Evolutionary conservation across 2,888 invertebrate genomes (phyloP), one percentile per base, ranked within the genome.

Genomic region (Amphipoea oculea): DNA sequence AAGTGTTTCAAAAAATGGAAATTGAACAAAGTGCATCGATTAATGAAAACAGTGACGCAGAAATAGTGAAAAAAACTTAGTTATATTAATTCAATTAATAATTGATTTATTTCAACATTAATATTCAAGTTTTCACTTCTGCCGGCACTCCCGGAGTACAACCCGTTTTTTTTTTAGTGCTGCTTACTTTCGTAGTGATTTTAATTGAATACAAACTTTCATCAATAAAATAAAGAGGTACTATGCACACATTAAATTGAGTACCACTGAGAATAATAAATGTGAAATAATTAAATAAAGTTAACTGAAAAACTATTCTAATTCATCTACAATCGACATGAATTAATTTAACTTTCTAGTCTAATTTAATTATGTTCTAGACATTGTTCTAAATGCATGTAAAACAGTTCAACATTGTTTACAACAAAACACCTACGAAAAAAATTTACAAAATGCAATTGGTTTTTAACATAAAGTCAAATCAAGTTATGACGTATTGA

Each of bases 321-420:
- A 71, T 83, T 62, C 9, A 45, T 54, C 51, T 67, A 23, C 42
- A 65, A 70, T 54, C 40, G 67, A 40, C 70, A 65, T 71, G 20
- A 67, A 70, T 83, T 83, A 78, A 66, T 83, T 62, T 40, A 83
- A 70, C 36, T 60, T 78, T 83, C 70, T 20, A 45, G 40, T 45
- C 2, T 42, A 66, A 69, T 63, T 57, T n/a, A 69, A 29, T 82
- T 65, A 36, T 36, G 20, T 69, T 82, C 29, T 65, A 76, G 29
- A 29, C 42, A n/a, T 69, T 42, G 36, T 78, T 62, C 17, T 45
- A 68, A 79, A 77, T 70, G 12, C 51, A 45, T 14, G 2, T 9
- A 20, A n/a, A n/a, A 54, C 4, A 23, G 12, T 51, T 40, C 1
- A 48, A 0, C 48, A 14, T 57, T 66, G 4, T 76, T 76, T 9